Conservation (phyloP, 2,113 vertebrate species). For the Osmerus mordax region DNA sequence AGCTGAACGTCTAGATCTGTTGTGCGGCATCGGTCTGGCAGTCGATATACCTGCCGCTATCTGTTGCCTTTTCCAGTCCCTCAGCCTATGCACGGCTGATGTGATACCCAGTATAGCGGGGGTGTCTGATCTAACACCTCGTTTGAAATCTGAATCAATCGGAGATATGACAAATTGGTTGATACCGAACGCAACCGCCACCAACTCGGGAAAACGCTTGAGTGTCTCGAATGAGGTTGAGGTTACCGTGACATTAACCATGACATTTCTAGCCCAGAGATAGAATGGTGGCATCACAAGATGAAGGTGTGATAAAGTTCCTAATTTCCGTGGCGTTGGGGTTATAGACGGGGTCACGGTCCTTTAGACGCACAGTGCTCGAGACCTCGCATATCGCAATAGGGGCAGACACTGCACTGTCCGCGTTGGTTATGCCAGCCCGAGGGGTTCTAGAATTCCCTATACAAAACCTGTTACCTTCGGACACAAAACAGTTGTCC, state of each 20-base stretch:
- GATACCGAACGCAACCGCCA: background rate
- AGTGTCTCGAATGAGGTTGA: background rate
- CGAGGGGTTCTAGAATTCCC: background rate
- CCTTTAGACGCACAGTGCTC: background rate
- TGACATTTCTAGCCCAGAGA: background rate
- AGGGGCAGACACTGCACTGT: background rate
- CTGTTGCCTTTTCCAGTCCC: slow-evolving; percentile 7
- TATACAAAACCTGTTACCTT: background rate
- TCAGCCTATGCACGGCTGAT: background rate
- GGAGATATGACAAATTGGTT: background rate
- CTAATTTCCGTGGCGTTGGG: background rate
- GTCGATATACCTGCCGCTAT: background rate
- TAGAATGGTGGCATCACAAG: background rate
- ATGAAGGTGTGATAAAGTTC: background rate
- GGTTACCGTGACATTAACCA: background rate
- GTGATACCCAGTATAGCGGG: background rate
- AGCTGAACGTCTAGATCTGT: background rate
- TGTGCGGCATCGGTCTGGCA: background rate
- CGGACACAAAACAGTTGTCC: background rate
- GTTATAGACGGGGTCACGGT: background rate
- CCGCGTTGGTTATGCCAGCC: background rate
- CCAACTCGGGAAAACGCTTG: slow-evolving; percentile 8
- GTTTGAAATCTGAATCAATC: background rate
- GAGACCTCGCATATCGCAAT: background rate
- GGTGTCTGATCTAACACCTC: background rate